These are phyloP conservation scores for Heliconius hermathena DNA, from an alignment of 1,140 invertebrate genomes.

Conservation along the genomic window DNA sequence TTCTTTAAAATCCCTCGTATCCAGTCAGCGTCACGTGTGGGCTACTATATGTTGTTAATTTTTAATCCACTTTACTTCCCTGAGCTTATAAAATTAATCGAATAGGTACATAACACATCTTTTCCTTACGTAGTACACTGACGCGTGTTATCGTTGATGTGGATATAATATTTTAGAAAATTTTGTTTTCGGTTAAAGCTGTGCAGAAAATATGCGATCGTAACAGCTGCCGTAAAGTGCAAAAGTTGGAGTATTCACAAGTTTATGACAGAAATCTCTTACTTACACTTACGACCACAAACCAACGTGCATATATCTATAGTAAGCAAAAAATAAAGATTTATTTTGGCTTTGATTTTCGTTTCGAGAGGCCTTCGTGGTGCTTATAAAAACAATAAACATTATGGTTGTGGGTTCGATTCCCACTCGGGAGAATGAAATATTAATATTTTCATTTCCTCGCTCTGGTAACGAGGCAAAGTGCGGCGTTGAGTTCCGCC, in stretches of 20 bases:
- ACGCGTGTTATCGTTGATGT: not conserved
- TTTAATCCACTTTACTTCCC: not conserved
- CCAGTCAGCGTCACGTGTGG: not conserved
- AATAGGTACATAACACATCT: not conserved
- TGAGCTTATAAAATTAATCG: not conserved
- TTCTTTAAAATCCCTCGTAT: not conserved
- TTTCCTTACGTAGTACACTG: not conserved
- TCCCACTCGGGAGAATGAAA: no score
- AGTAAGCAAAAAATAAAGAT: not conserved
- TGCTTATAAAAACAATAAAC: not conserved
- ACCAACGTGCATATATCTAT: not conserved
- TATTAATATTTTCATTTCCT: no score
- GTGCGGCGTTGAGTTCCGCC: no score
- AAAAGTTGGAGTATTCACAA: not conserved
- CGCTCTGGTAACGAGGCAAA: no score
- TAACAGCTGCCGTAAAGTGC: not conserved
- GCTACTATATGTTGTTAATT: not conserved
- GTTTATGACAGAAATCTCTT: constrained; percentile 3
- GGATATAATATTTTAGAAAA: not conserved
- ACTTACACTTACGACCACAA: not conserved
- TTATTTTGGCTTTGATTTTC: not conserved
- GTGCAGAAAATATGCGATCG: constrained; percentile 6
- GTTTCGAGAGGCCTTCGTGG: not conserved
- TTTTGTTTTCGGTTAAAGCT: not conserved
- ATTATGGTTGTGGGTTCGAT: no score